Base-by-base conservation (phyloP, 53 echinoderm and acorn worm species). In the Mesocentrotus franciscanus region DNA sequence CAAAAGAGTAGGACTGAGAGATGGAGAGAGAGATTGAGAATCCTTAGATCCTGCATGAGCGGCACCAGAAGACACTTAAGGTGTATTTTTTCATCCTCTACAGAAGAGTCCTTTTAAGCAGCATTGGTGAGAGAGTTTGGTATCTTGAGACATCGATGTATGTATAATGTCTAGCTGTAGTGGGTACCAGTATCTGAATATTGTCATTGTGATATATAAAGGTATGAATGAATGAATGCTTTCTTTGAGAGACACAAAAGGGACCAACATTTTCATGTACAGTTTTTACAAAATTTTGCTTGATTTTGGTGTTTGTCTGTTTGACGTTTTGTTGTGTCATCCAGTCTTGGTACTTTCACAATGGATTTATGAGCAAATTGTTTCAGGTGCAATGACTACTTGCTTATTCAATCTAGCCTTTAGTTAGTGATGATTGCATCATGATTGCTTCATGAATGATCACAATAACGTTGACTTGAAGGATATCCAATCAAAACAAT, bases 221-320 rank as follows among this genome's bases (percentile, higher is more conserved):
- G 57, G 27, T 58, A 58, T 27, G 26, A 56, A 49, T 84, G 49
- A 87, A 26, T n/a, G 27, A 58, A 87, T 87, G 58, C 9, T 58
- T 26, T 58, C 10, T 10, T 58, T 26, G 59, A n/a, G 56, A 87
- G 11, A 87, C 87, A 57, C 87, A 58, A 56, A 87, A 87, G 87
- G 87, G 87, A 87, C 87, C 87, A 87, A 87, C 87, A 87, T 87
- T 87, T 87, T 87, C 87, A 58, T 58, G 87, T 87, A 87, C 26
- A 57, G 6, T 56, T 57, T 87, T 87, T 27, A 56, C 27, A 58
- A 12, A 87, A n/a, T 27, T 57, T 87, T 22, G 15, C 58, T 57
- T 14, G 27, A 58, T 87, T 18, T 87, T 81, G 58, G 13, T 27
- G 87, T 87, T 57, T 87, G n/a, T 87, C 22, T 87, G 29, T 58